Evolutionary conservation across 2,113 vertebrate genomes (phyloP).

Genomic region (human): DNA sequence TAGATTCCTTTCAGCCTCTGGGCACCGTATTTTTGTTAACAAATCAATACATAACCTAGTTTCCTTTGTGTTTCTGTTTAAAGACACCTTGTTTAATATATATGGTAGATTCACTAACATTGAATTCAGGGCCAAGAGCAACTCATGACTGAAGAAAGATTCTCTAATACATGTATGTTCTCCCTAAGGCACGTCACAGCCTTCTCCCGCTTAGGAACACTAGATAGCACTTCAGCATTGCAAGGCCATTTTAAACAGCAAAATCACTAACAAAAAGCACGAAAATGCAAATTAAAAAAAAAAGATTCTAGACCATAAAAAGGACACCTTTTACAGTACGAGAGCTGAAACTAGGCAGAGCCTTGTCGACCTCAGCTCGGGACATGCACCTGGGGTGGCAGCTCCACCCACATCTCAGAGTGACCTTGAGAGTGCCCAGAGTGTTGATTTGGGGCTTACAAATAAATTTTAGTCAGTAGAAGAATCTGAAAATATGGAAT

Average conservation of each 20-base stretch:
- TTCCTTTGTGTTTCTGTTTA: background rate
- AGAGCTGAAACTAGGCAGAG: background rate
- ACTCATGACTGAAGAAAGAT: background rate
- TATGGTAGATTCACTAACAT: background rate
- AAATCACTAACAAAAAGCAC: background rate
- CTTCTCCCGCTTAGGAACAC: background rate
- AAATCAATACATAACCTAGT: background rate
- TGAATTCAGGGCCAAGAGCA: background rate
- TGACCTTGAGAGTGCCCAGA: background rate
- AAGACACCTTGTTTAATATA: background rate
- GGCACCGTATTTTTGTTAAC: background rate
- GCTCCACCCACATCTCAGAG: background rate
- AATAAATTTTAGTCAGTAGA: background rate
- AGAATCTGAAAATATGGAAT: background rate
- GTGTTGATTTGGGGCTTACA: background rate
- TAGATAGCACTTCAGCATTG: background rate
- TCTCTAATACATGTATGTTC: background rate
- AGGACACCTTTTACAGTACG: background rate
- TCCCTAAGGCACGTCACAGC: background rate
- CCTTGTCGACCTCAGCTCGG: background rate
- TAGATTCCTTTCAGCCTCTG: background rate
- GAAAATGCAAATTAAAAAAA: background rate
- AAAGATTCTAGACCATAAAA: no score
- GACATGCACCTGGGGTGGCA: accelerated
- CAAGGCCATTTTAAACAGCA: background rate